Evolutionary conservation across 1,140 invertebrate genomes (phyloP).

Genomic region (Rhysida immarginata): DNA sequence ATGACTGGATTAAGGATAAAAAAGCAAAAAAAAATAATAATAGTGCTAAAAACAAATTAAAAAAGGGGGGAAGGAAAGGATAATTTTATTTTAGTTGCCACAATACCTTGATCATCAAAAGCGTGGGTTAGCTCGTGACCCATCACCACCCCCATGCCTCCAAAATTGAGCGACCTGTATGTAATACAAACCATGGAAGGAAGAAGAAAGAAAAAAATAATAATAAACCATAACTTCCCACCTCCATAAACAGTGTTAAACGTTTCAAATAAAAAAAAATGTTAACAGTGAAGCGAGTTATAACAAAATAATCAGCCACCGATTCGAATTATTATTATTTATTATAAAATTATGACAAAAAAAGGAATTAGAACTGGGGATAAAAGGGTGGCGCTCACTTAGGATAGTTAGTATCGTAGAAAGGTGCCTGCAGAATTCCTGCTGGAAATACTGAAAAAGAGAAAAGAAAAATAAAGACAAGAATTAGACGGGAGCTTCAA

Average conservation of each 20-base stretch:
- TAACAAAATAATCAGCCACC: too few relatives aligned
- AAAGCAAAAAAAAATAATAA: background rate
- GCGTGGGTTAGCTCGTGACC: conserved; percentile 89
- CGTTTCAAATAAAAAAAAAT: background rate
- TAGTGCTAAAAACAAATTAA: background rate
- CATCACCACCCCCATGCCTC: conserved; percentile 91
- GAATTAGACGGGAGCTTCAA: too few relatives aligned
- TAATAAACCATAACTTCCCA: too few relatives aligned
- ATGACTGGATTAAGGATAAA: too few relatives aligned
- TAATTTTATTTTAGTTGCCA: too few relatives aligned
- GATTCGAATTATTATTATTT: too few relatives aligned
- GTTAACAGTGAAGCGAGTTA: background rate
- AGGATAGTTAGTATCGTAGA: conserved; percentile 78
- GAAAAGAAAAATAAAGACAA: conserved; percentile 4
- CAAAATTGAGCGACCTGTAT: conserved; percentile 67
- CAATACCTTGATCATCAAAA: conserved; percentile 81
- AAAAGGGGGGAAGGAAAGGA: too few relatives aligned
- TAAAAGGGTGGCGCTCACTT: conserved; percentile 30
- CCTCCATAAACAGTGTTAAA: too few relatives aligned
- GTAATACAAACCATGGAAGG: too few relatives aligned
- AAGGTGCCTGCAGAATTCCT: conserved; percentile 84
- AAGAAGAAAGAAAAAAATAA: too few relatives aligned
- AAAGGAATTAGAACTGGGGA: too few relatives aligned
- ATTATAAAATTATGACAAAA: too few relatives aligned
- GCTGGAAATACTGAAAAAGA: conserved; percentile 70